A percentile compares a stretch with the other conserved stretches of the same genome.
These are phyloP conservation scores for Spinus pinus DNA, from an alignment of 2,797 vertebrate genomes.

Conservation along the genomic window DNA sequence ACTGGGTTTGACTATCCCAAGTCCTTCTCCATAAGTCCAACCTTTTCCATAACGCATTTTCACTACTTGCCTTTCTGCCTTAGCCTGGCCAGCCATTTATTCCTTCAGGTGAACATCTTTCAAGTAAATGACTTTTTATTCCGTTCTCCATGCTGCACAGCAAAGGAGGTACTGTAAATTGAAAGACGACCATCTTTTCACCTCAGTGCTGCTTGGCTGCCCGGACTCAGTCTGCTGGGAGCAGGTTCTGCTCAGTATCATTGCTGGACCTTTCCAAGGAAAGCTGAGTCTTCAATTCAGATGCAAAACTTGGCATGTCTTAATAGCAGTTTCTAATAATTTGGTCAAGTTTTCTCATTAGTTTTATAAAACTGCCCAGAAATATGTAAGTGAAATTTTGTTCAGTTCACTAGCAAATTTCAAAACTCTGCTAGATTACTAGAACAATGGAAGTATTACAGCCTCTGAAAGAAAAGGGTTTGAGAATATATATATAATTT, in stretches of 20 bases:
- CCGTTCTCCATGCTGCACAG: not conserved
- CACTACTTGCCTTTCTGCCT: not conserved
- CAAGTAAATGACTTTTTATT: not conserved
- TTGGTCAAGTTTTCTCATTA: not conserved
- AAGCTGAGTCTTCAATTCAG: not conserved
- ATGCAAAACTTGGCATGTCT: not conserved
- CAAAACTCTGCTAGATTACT: not conserved
- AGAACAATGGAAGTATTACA: not conserved
- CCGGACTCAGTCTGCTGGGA: not conserved
- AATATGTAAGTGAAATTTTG: not conserved
- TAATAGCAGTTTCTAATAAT: not conserved
- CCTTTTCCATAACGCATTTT: not conserved
- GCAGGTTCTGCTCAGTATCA: not conserved
- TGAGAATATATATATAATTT: not conserved
- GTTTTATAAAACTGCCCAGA: not conserved
- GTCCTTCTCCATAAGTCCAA: rapidly evolving
- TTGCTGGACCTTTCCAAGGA: not conserved
- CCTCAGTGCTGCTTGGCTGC: not conserved
- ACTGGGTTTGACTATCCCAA: not conserved
- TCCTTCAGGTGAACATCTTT: not conserved
- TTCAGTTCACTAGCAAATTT: not conserved
- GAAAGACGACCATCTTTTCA: not conserved
- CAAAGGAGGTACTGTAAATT: not conserved
- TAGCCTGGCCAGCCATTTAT: not conserved
- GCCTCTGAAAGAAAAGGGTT: not conserved